Conservation (phyloP, 2,113 vertebrate genomes). For the Petaurus breviceps region DNA sequence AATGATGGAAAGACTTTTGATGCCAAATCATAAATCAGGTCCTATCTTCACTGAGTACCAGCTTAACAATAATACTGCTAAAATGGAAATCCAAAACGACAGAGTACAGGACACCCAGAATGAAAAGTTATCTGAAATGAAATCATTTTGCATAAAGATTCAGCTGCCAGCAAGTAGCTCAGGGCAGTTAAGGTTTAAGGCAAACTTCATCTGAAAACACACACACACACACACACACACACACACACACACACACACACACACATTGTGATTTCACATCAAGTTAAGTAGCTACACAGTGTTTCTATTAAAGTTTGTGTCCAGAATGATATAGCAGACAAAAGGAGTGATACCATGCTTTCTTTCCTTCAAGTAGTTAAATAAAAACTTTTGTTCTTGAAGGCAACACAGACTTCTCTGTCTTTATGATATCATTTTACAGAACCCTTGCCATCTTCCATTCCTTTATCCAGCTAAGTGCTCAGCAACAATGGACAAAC, state of each 20-base stretch:
- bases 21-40: slow-evolving; percentile 54
- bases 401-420: slow-evolving; percentile 38
- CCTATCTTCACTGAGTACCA: slow-evolving; percentile 47
- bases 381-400: slow-evolving; percentile 49
- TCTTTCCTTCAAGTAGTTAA: slow-evolving; percentile 41
- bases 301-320: not conserved
- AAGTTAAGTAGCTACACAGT: not conserved
- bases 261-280: not conserved
- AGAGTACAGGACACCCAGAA: slow-evolving; percentile 22
- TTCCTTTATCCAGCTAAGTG: slow-evolving; percentile 48
- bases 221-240: too few species aligned
- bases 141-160: slow-evolving; percentile 38
- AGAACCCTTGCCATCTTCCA: slow-evolving; percentile 34
- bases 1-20: slow-evolving; percentile 30
- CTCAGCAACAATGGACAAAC: slow-evolving; percentile 67
- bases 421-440: slow-evolving; percentile 53
- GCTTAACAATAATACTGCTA: slow-evolving; percentile 62
- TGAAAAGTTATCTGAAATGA: slow-evolving; percentile 37
- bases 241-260: not conserved
- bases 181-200: not conserved
- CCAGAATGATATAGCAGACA: slow-evolving; percentile 26
- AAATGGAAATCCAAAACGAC: slow-evolving; percentile 60
- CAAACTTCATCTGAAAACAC: not conserved
- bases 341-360: not conserved
- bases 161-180: slow-evolving; percentile 14